Base-by-base conservation (phyloP, 92 coral and sea anemone genomes). In the Phenganax subtilis region DNA sequence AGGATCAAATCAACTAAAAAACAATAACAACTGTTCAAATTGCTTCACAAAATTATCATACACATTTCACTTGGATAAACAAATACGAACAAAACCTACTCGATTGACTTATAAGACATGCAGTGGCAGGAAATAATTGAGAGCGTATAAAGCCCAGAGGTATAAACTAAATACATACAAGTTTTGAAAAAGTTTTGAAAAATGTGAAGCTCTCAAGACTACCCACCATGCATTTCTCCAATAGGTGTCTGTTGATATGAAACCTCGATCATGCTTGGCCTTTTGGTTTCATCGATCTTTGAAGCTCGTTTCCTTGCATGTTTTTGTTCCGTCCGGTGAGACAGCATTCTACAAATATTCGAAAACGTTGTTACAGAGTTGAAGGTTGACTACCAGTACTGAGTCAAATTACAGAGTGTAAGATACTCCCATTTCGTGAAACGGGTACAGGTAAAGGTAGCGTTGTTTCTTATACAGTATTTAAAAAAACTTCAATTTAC, bases 231-330 rank as follows among this genome's bases (percentile, higher is more conserved):
- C 92, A 90, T 89, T 73, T 96, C 91, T 53, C 99, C 99, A 80
- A 83, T 75, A 3, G 90, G 81, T 59, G 82, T 87, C 84, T 82
- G 89, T 66, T 93, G 76, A 65, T 87, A 94, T 68, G 87, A 75
- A n/a, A 94, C 78, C 80, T 94, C 97, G 73, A 93, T 91, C 98
- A 94, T 91, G 91, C 80, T 86, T 77, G 74, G 73, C 63, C 83
- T 74, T 17, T 61, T 89, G 30, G 30, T 87, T 72, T 31, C 79
- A 70, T 44, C 71, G 16, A 61, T 78, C 73, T 85, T 86, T 11
- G 12, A 47, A 57, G 83, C 63, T 14, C 56, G 61, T 62, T n/a
- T 77, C 27, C 74, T 62, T 9, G 74, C 83, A 65, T 79, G 83
- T 8, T 79, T 68, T 20, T 79, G 83, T 51, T 79, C 83, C 12